Percentiles rank a stretch among this genome's conserved stretches.
These are phyloP conservation scores for Siderastrea siderea DNA, from an alignment of 92 coral and sea anemone species.

Conservation along the genomic window DNA sequence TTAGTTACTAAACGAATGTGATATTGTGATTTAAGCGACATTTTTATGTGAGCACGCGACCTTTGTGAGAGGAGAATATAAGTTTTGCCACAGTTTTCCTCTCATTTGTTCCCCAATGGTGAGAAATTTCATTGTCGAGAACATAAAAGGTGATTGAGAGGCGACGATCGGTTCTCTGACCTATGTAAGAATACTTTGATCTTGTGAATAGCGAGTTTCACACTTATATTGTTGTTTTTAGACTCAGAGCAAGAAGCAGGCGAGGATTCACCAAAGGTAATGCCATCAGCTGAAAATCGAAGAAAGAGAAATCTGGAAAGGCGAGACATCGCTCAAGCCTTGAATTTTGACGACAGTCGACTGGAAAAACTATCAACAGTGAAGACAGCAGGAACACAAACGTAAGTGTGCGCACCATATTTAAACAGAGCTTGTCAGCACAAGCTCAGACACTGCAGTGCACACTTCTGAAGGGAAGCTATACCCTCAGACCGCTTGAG, in stretches of 20 bases:
- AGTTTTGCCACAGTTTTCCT: neutral
- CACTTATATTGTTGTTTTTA: neutral
- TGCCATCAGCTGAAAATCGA: slow-evolving; percentile 82
- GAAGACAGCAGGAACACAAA: slow-evolving; percentile 92
- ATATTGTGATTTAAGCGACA: neutral
- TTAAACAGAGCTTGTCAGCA: no score
- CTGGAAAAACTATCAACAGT: slow-evolving; percentile 74
- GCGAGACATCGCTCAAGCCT: slow-evolving; percentile 72
- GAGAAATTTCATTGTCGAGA: neutral
- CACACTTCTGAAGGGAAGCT: neutral
- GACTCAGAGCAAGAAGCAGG: slow-evolving; percentile 38
- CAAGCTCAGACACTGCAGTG: neutral
- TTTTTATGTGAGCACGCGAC: neutral
- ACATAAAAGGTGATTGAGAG: slow-evolving; percentile 16
- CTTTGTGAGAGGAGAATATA: neutral
- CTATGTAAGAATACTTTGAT: neutral
- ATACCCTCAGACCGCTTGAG: no score
- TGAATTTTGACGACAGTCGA: slow-evolving; percentile 77
- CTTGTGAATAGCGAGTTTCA: neutral
- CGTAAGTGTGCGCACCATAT: slow-evolving; percentile 63
- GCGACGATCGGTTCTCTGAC: neutral
- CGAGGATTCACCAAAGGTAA: slow-evolving; percentile 79
- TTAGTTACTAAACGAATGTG: slow-evolving; percentile 18
- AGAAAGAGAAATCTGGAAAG: slow-evolving; percentile 86
- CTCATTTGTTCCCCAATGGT: slow-evolving; percentile 5